These are phyloP conservation scores for Columba livia DNA, from an alignment of 2,113 vertebrate genomes.

Conservation along the genomic window DNA sequence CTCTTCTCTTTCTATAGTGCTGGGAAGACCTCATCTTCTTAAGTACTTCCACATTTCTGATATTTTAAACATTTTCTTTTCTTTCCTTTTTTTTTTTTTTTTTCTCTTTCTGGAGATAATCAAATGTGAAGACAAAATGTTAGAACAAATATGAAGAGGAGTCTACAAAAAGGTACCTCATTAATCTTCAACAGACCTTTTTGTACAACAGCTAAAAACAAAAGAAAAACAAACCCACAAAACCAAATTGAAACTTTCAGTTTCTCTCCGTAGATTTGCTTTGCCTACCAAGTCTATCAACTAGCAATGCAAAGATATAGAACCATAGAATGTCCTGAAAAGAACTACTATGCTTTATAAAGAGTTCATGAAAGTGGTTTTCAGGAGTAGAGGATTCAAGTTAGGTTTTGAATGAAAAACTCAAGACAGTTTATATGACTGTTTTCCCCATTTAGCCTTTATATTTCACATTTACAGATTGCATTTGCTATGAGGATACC, in stretches of 20 bases:
- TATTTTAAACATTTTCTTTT: background rate
- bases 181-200: background rate
- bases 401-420: background rate
- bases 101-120: background rate
- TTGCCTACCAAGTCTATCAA: background rate
- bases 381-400: background rate
- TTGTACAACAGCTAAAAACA: background rate
- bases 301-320: background rate
- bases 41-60: background rate
- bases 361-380: background rate
- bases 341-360: background rate
- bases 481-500: background rate
- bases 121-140: background rate
- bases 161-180: background rate
- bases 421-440: background rate
- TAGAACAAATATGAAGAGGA: background rate
- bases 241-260: background rate
- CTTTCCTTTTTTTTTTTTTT: no score
- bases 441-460: background rate
- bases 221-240: background rate
- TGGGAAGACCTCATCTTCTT: background rate
- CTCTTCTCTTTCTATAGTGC: background rate
- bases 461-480: background rate
- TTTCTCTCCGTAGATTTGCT: background rate
- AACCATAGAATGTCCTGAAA: no score